phyloP scores from a whole-genome alignment of 2,113 vertebrate species.

The Grammomys surdaster region DNA sequence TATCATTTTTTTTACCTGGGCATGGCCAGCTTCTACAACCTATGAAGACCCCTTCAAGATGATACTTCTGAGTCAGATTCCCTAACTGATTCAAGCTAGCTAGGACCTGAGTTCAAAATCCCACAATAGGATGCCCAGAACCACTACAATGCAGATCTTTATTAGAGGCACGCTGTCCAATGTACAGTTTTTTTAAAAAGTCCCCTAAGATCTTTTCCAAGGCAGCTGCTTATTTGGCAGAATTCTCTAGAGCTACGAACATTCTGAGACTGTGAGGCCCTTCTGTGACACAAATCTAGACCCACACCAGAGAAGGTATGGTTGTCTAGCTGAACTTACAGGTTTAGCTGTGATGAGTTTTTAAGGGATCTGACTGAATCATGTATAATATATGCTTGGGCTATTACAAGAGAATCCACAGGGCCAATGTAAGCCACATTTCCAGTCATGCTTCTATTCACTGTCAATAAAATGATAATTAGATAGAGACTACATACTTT shows the following conservation, averaged over 20 bases:
- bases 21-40: neutral
- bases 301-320: no score
- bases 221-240: neutral
- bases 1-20: neutral
- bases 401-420: neutral
- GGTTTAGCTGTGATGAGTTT: neutral
- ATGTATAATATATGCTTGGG: neutral
- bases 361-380: neutral
- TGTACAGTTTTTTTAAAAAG: neutral
- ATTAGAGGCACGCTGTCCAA: neutral
- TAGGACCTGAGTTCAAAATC: neutral
- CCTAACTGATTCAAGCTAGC: neutral
- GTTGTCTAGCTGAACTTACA: neutral
- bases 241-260: neutral
- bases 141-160: neutral
- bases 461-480: neutral
- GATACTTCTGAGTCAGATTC: neutral
- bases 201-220: neutral
- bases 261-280: neutral
- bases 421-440: neutral
- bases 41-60: neutral
- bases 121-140: neutral
- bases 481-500: neutral
- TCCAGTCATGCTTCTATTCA: neutral
- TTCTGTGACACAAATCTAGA: neutral